Conservation (phyloP, 2,888 invertebrate species). For the Odontocerum albicorne region DNA sequence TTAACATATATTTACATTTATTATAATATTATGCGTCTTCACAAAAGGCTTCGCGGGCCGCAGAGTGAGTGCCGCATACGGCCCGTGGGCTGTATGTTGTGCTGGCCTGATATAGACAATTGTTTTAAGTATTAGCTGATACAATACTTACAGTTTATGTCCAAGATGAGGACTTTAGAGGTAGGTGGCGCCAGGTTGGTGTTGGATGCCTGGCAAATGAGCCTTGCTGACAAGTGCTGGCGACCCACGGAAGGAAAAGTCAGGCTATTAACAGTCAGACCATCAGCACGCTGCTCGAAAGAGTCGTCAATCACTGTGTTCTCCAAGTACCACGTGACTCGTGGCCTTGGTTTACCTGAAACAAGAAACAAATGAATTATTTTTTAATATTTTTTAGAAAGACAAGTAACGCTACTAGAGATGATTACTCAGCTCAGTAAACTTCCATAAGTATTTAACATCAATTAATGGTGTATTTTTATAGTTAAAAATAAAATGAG, state of each 20-base stretch:
- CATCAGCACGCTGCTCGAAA: constrained; percentile 69
- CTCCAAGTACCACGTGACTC: constrained; percentile 83
- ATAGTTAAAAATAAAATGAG: too few species aligned
- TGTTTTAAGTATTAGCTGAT: too few species aligned
- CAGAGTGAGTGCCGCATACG: too few species aligned
- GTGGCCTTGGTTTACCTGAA: constrained; percentile 74
- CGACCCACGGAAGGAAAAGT: constrained; percentile 78
- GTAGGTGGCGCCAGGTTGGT: constrained; percentile 80
- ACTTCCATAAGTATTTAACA: too few species aligned
- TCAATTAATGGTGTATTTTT: too few species aligned
- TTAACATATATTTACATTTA: too few species aligned
- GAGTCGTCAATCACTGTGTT: constrained; percentile 84
- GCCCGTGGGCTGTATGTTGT: too few species aligned
- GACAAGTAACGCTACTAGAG: background rate
- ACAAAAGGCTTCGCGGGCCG: too few species aligned
- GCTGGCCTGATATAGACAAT: too few species aligned
- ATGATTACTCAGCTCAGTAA: too few species aligned
- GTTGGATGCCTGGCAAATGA: constrained; percentile 86
- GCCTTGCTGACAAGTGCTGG: constrained; percentile 79
- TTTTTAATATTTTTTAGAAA: background rate
- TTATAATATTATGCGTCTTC: too few species aligned
- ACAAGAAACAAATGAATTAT: background rate
- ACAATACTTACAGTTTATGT: constrained; percentile 87
- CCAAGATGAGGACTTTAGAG: constrained; percentile 76
- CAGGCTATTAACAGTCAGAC: constrained; percentile 76